These are phyloP conservation scores for Drosophila anomalipes DNA, from an alignment of 2,888 invertebrate species.

Conservation along the genomic window DNA sequence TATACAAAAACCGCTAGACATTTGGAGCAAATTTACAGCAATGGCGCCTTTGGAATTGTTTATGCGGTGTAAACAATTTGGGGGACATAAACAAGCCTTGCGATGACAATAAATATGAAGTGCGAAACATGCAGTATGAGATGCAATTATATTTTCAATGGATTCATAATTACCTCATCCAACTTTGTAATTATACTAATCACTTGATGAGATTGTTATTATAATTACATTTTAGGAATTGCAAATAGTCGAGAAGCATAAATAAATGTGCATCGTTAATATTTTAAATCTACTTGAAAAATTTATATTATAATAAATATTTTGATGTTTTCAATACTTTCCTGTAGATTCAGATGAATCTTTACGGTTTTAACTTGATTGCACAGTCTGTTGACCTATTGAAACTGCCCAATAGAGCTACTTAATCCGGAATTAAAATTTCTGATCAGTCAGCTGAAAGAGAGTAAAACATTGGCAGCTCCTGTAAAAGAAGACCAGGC, in stretches of 20 bases:
- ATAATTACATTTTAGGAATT: not conserved
- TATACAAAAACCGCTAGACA: slow-evolving; percentile 54
- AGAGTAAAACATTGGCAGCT: not conserved
- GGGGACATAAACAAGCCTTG: slow-evolving; percentile 40
- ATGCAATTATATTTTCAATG: slow-evolving; percentile 14
- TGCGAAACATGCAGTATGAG: slow-evolving; percentile 2
- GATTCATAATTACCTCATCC: not conserved
- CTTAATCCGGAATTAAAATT: not conserved
- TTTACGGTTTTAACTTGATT: no score
- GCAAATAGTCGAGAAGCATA: not conserved
- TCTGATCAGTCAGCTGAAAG: not conserved
- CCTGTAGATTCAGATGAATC: no score
- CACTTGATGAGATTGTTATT: not conserved
- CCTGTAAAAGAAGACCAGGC: not conserved
- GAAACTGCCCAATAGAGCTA: not conserved
- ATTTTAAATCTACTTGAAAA: not conserved
- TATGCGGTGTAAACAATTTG: slow-evolving; percentile 71
- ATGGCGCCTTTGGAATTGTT: slow-evolving; percentile 75
- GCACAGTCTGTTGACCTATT: no score
- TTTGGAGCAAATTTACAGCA: slow-evolving; percentile 17
- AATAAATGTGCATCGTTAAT: not conserved
- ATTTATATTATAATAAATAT: not conserved
- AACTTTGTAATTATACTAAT: not conserved
- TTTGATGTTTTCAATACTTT: not conserved
- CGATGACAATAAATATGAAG: slow-evolving; percentile 22